A percentile compares a stretch with the other conserved stretches of the same genome.
These are phyloP conservation scores for Capromys pilorides DNA, from an alignment of 2,797 vertebrate genomes.

Conservation along the genomic window DNA sequence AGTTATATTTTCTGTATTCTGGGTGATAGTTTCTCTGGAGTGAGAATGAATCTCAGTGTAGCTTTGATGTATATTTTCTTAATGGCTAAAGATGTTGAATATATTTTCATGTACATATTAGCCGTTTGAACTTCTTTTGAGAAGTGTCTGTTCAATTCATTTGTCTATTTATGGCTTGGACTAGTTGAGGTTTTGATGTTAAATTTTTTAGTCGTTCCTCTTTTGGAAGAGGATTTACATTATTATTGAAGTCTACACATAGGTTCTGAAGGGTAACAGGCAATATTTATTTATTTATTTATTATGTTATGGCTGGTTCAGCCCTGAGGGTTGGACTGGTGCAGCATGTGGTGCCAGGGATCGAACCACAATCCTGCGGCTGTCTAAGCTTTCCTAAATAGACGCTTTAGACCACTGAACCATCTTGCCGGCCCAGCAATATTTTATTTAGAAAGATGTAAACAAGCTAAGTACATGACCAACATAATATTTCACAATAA, in stretches of 20 bases:
- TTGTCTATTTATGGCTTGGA: neutral
- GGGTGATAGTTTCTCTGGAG: neutral
- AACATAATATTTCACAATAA: neutral
- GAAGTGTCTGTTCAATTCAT: neutral
- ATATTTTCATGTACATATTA: neutral
- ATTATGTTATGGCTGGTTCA: no score
- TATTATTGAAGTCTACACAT: constrained; percentile 25
- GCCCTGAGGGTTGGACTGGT: no score
- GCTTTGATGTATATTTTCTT: neutral
- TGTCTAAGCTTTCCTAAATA: no score
- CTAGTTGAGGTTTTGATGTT: neutral
- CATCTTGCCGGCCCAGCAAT: no score
- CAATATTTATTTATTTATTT: no score
- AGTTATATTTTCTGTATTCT: neutral
- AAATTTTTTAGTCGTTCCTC: neutral
- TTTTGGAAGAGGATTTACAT: neutral
- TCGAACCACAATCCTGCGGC: no score
- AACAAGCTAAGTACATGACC: neutral
- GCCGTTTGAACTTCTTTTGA: neutral
- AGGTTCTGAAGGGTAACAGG: neutral
- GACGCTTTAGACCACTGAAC: no score
- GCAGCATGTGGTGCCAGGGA: no score
- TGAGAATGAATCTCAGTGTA: neutral
- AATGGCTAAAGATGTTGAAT: neutral
- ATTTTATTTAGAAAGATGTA: constrained; percentile 44